Evolutionary conservation across 2,888 invertebrate genomes (phyloP).

Genomic region (Laspeyria flexula): DNA sequence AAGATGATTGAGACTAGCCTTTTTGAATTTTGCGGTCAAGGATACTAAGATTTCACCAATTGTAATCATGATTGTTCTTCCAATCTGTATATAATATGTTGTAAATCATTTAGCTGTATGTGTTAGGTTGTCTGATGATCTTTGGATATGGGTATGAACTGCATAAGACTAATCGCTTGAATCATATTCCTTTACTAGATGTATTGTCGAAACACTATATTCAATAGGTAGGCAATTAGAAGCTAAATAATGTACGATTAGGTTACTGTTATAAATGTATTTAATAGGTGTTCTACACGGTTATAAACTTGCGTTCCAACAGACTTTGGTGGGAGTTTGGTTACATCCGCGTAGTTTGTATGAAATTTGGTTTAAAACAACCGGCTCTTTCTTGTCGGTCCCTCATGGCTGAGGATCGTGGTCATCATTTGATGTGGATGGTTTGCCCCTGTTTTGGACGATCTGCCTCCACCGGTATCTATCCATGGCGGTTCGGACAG

Average conservation of each 20-base stretch:
- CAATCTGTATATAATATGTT: slow-evolving; percentile 1
- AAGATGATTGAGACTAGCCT: slow-evolving; percentile 80
- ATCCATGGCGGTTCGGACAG: too few relatives aligned
- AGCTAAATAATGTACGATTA: not conserved
- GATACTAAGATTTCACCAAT: slow-evolving; percentile 24
- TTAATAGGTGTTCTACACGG: too few relatives aligned
- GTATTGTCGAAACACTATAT: slow-evolving; percentile 1
- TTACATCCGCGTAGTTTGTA: too few relatives aligned
- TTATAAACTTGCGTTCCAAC: too few relatives aligned
- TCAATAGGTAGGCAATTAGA: not conserved
- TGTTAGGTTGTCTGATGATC: slow-evolving; percentile 3
- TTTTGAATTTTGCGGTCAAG: slow-evolving; percentile 72
- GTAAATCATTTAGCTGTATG: not conserved
- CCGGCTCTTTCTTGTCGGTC: too few relatives aligned
- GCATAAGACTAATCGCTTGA: slow-evolving; percentile 36
- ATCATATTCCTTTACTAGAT: slow-evolving; percentile 83
- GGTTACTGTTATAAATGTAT: not conserved
- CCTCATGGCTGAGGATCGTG: too few relatives aligned
- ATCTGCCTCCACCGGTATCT: too few relatives aligned
- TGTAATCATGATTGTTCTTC: slow-evolving; percentile 17
- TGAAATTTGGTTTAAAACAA: too few relatives aligned
- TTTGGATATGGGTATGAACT: slow-evolving; percentile 20
- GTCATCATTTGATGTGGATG: too few relatives aligned
- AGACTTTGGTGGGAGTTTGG: too few relatives aligned
- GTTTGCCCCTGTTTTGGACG: too few relatives aligned